Percentiles rank a stretch among this genome's conserved stretches.
These are phyloP conservation scores for Nyctibius grandis DNA, from an alignment of 2,797 vertebrate genomes.

Conservation along the genomic window DNA sequence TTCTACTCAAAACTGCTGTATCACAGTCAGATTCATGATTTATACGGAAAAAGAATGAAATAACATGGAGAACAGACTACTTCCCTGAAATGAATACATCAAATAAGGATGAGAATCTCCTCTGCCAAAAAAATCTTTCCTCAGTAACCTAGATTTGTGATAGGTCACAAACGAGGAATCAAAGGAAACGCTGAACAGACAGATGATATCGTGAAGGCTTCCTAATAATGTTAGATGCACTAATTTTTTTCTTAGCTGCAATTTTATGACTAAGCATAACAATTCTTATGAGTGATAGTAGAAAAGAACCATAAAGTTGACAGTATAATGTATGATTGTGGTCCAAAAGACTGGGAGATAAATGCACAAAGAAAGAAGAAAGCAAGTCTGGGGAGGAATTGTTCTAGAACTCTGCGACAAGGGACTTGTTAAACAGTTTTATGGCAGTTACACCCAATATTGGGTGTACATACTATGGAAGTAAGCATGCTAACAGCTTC, in stretches of 20 bases:
- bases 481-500: background rate
- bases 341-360: slow-evolving; percentile 1
- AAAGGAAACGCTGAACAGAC: background rate
- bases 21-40: background rate
- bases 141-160: background rate
- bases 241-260: slow-evolving; percentile 21
- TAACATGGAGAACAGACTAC: background rate
- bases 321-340: background rate
- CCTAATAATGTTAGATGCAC: background rate
- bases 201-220: background rate
- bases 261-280: slow-evolving; percentile 44
- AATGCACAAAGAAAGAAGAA: background rate
- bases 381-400: background rate
- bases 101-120: background rate
- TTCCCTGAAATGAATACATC: background rate
- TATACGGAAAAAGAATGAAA: background rate
- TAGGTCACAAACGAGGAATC: background rate
- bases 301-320: slow-evolving; percentile 1
- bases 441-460: background rate
- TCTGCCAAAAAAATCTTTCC: background rate
- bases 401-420: background rate
- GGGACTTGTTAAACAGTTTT: background rate
- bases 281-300: background rate
- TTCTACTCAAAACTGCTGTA: background rate
- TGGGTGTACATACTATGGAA: background rate